Evolutionary conservation across 1,140 invertebrate species (phyloP).

Genomic region (Penaeus chinensis): DNA sequence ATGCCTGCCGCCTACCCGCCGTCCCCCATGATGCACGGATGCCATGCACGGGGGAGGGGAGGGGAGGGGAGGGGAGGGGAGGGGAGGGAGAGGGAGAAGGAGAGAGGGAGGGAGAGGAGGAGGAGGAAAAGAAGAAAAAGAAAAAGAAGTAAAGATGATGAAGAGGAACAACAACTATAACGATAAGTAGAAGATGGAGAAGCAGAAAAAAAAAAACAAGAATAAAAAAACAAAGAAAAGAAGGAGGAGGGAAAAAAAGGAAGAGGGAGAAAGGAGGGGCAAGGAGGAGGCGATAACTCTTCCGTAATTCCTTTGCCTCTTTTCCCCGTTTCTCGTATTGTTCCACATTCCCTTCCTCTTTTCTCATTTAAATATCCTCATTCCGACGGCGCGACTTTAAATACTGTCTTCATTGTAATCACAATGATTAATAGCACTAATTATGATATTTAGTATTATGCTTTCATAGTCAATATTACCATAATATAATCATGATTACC

Average conservation of each 20-base stretch:
- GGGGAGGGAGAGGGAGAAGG: background rate
- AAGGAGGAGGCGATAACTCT: background rate
- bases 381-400: no score
- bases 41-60: background rate
- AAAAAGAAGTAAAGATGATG: no score
- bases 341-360: no score
- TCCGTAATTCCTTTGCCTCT: no score
- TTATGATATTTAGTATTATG: no score
- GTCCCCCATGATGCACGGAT: background rate
- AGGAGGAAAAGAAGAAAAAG: background rate
- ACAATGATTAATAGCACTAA: no score
- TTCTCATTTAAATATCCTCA: no score
- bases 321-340: no score
- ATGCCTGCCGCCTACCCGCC: conserved; percentile 41
- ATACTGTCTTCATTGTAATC: no score
- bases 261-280: background rate
- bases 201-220: background rate
- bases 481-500: no score
- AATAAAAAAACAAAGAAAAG: background rate
- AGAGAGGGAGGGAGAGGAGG: background rate
- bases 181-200: background rate
- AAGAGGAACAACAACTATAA: background rate
- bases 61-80: background rate
- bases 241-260: no score
- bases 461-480: no score